Base-by-base conservation (phyloP, 2,113 vertebrate genomes). In the Heteronetta atricapilla region DNA sequence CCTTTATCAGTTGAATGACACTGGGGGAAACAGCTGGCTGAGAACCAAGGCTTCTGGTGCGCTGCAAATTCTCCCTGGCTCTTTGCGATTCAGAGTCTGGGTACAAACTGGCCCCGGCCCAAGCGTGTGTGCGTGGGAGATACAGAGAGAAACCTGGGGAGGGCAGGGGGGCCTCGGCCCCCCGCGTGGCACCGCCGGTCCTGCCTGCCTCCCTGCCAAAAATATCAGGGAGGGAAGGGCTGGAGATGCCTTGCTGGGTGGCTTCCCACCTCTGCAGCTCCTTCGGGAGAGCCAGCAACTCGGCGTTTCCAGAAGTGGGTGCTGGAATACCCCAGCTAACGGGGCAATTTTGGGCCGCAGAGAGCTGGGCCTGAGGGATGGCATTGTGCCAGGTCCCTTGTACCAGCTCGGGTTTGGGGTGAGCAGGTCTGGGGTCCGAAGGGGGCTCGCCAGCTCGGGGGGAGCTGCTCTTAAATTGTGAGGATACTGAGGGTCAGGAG, bases 1-100 rank as follows among this genome's bases (percentile, higher is more conserved):
- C 74, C 76, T 94, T 96, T 91, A 92, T 97, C 94, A 93, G 78
- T 90, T 70, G 87, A 87, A 70, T 96, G 93, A 83, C 94, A 90
- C 2, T 10, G 91, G 90, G 80, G 92, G 94, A 64, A 92, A 66
- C 44, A 95, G 93, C 89, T 94, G 96, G 91, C 94, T 88, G 87
- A 50, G 68, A 89, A 92, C 40, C 94, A 95, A 79, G 94, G 74
- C 86, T 82, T 88, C 88, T 89, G 79, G 75, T 93, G 82, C 86
- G 92, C 92, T 79, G 87, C 82, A 87, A 95, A 95, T 73, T 91
- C 86, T 72, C 89, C 83, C 77, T 89, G 94, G 0, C 72, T 95
- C 52, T 23, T 46, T 2, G 70, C 91, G 95, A 96, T 96, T 75
- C 34, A 62, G 90, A 92, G 58, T 76, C 89, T 88, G 59, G 93